A percentile compares a stretch with the other conserved stretches of the same genome.
Conservation (phyloP, 2,888 invertebrate genomes). For the Cryptus viduatorius region DNA sequence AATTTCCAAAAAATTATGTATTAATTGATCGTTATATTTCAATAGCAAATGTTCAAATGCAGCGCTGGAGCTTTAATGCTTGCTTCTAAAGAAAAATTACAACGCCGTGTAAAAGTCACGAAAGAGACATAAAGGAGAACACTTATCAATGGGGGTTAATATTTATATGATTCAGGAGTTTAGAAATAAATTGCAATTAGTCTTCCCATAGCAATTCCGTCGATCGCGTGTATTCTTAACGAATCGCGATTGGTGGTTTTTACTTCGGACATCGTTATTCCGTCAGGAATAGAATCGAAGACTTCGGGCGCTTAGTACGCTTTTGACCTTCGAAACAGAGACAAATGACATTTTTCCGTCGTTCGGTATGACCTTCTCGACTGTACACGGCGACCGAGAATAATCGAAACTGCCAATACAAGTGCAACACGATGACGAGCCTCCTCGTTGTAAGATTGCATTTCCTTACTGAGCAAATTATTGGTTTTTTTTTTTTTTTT, state of each 20-base stretch:
- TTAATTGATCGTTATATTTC: background rate
- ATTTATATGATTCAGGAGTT: no score
- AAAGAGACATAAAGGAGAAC: no score
- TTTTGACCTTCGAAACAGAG: constrained; percentile 10
- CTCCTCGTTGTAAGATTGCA: constrained; percentile 1
- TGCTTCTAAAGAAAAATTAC: background rate
- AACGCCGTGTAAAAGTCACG: no score
- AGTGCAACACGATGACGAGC: constrained; percentile 10
- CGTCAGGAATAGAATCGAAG: constrained; percentile 7
- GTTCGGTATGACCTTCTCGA: constrained; percentile 14
- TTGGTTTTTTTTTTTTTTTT: background rate
- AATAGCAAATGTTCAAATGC: background rate
- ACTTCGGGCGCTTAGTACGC: constrained; percentile 1
- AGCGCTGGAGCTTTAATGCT: background rate
- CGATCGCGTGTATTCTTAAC: background rate
- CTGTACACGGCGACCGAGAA: constrained; percentile 12
- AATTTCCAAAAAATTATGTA: background rate
- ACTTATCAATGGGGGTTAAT: no score
- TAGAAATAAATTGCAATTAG: no score
- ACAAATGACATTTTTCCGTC: constrained; percentile 11
- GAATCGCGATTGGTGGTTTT: background rate
- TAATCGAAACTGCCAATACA: constrained; percentile 14
- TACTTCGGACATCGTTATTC: background rate
- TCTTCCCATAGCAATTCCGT: background rate
- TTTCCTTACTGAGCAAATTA: constrained; percentile 1